Conservation (phyloP, 1,140 invertebrate genomes). For the Drosophila arizonae region DNA sequence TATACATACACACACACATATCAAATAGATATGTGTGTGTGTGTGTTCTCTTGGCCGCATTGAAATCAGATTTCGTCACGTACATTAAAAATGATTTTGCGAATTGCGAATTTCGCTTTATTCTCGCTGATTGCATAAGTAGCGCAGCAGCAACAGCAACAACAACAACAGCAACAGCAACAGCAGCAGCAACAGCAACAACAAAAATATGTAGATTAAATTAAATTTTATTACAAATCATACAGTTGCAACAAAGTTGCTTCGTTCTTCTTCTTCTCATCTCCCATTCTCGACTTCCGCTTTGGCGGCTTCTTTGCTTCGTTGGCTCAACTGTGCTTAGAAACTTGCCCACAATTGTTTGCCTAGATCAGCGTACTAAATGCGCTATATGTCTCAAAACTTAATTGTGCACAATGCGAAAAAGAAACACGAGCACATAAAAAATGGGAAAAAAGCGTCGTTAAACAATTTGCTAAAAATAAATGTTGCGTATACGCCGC, state of each 20-base stretch:
- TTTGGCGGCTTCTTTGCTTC: neutral
- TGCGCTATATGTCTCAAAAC: constrained; percentile 19
- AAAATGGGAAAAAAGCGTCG: constrained; percentile 42
- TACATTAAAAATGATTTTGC: constrained; percentile 74
- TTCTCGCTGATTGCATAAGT: constrained; percentile 59
- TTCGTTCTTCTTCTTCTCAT: too few species aligned
- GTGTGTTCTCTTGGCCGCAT: constrained; percentile 46
- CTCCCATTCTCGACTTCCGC: neutral
- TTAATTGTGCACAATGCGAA: constrained; percentile 36
- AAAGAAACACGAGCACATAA: constrained; percentile 6
- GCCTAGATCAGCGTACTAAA: constrained; percentile 11
- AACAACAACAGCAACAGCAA: neutral
- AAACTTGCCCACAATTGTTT: neutral
- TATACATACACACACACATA: too few species aligned
- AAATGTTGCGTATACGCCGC: constrained; percentile 72
- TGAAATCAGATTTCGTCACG: constrained; percentile 78
- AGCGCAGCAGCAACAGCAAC: constrained; percentile 1
- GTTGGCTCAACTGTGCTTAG: neutral
- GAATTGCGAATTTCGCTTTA: constrained; percentile 33
- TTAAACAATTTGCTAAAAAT: constrained; percentile 80
- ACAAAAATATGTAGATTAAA: neutral
- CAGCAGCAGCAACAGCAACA: neutral
- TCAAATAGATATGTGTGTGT: neutral
- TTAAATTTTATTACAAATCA: neutral
- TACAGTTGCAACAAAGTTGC: neutral